Base-by-base conservation (phyloP, 2,113 vertebrate species). In the Micromys minutus region DNA sequence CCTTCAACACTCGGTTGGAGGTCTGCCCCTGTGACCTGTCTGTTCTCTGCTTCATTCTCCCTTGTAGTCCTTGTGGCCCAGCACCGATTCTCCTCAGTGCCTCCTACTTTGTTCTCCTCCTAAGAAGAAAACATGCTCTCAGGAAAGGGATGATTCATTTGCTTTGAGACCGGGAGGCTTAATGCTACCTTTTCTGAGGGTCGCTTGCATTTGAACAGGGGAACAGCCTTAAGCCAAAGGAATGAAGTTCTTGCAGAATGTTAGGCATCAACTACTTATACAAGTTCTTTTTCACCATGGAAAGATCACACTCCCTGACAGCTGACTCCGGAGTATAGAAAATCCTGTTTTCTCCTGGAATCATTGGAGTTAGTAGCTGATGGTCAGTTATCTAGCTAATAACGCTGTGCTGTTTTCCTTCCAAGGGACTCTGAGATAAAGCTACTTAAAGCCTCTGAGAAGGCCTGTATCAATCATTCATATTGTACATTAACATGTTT, bases 201-300 rank as follows among this genome's bases (percentile, higher is more conserved):
- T 87, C 3, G 2, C 71, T 96, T 96, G 76, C 81, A 89, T 94
- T 96, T 92, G 93, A 94, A 96, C 90, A 95, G 96, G 95, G 85
- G 91, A 90, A 96, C 95, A 97, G 61, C 94, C 96, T 96, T 89
- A 97, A 86, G 59, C 97, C 96, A 97, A 97, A 96, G 89, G 86
- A 97, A 94, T 91, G 89, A 95, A 88, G 75, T 94, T 95, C 86
- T 87, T 95, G 57, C 79, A 95, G 93, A 94, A 91, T 91, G 84
- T 91, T 94, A 96, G 93, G 83, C 45, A 61, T 87, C 65, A 57
- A 1, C 90, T 92, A 92, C 76, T 92, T 80, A 74, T 93, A 93
- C 45, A 91, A 91, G 39, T 96, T 93, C 39, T 90, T 95, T 94
- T 96, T 90, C 88, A 94, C 86, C 71, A 81, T 24, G 8, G 76